Conservation (phyloP, 1,140 invertebrate species). For the Anastrepha obliqua region DNA sequence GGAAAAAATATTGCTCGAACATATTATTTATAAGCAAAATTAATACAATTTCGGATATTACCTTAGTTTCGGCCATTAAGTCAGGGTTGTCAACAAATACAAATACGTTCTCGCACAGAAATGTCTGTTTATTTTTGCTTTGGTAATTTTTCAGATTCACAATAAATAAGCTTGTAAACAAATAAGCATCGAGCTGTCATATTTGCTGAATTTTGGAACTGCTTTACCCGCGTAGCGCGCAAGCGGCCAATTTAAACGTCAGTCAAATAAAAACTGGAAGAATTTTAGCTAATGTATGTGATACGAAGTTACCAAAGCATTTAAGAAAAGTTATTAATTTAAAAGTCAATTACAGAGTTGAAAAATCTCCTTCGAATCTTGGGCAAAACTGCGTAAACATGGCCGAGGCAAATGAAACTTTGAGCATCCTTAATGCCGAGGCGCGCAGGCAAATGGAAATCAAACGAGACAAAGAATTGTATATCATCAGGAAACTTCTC, state of each 20-base stretch:
- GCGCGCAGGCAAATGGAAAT: conserved; percentile 52
- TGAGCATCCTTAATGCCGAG: conserved; percentile 56
- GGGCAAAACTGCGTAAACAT: background rate
- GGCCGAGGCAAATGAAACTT: conserved; percentile 55
- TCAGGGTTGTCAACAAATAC: no score
- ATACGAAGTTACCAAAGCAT: no score
- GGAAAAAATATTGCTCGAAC: background rate
- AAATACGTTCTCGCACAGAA: background rate
- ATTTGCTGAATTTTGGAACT: background rate
- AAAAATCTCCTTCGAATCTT: no score
- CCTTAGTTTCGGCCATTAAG: no score
- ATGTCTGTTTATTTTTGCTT: background rate
- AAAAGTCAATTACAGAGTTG: no score
- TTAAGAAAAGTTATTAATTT: no score
- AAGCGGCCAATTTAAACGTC: background rate
- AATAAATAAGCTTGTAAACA: conserved; percentile 20
- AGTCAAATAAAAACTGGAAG: background rate
- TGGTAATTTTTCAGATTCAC: conserved; percentile 21
- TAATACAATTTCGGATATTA: no score
- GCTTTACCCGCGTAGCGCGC: background rate
- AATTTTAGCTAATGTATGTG: background rate
- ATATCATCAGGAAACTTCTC: conserved; percentile 52
- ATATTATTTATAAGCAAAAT: background rate
- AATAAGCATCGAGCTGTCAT: background rate
- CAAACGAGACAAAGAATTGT: conserved; percentile 51